Evolutionary conservation across 2,113 vertebrate species (phyloP), one percentile per base, ranked within the genome.

Genomic region (Puffinus mauretanicus): DNA sequence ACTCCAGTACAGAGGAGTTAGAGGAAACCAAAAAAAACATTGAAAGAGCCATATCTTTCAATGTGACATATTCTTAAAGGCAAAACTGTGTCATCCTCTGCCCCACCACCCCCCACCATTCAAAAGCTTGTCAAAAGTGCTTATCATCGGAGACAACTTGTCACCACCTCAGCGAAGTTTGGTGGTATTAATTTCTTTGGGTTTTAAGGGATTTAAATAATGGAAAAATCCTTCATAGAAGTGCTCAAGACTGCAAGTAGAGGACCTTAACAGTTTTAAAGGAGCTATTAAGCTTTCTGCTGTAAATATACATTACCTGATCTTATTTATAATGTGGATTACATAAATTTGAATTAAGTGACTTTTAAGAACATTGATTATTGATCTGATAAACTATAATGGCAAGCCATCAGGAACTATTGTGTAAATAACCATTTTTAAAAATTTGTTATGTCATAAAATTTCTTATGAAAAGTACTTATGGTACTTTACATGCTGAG

Each of bases 361-460:
- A 97, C 91, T 97, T 97, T 96, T 94, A 97, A 93, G 86, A 96
- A 95, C 54, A 97, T 93, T 95, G 95, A 90, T 94, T 97, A 97
- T 97, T 97, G 96, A 98, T 97, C 84, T 96, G 67, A 94, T 97
- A 98, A 98, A 93, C 71, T 96, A 61, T 81, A 88, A 90, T 36
- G 38, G 77, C 70, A 88, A 93, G 51, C 67, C 66, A 93, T 91
- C 90, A 93, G 72, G 73, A 84, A 46, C 54, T 95, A 90, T 89
- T 95, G 78, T 96, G 81, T 97, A 98, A 97, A 97, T 94, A 97
- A 87, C 16, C 24, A 90, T 92, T 95, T 95, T 17, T 9, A 49
- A 97, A 91, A 93, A 60, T 18, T 36, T 86, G 32, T 75, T 93
- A 83, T 85, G 84, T 72, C 94, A 95, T 94, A 97, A 95, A 97